Conservation (phyloP, 2,797 vertebrate genomes). For the Bradypodion ventrale region DNA sequence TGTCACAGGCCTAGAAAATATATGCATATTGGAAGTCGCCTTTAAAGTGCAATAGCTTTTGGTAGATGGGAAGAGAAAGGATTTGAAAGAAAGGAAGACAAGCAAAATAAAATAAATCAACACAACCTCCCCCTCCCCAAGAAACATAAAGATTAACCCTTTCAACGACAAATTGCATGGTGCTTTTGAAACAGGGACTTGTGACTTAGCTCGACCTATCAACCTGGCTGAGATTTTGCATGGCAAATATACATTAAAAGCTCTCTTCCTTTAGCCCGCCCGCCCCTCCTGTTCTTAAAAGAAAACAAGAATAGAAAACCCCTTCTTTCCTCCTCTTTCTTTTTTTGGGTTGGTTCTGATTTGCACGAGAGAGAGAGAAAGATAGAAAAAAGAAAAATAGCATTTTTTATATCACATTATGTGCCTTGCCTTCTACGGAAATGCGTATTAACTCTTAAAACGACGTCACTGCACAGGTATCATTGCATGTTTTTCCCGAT, state of each 20-base stretch:
- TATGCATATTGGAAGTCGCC: too few species aligned
- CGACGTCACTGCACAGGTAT: conserved; percentile 78
- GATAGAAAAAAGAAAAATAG: background rate
- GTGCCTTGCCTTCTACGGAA: conserved; percentile 95
- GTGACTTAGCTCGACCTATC: conserved; percentile 76
- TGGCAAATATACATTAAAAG: conserved; percentile 73
- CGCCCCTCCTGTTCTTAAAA: conserved; percentile 20
- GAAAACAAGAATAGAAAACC: conserved; percentile 61
- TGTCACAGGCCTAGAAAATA: too few species aligned
- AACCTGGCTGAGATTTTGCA: conserved; percentile 80
- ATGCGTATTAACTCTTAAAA: conserved; percentile 82
- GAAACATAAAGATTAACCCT: conserved; percentile 52
- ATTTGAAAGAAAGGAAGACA: conserved; percentile 17
- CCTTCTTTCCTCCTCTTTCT: conserved; percentile 65
- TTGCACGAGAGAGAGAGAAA: conserved; percentile 84
- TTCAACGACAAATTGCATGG: conserved; percentile 80
- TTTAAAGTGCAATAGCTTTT: too few species aligned
- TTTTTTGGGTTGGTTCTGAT: conserved; percentile 72
- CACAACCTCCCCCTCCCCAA: conserved; percentile 1
- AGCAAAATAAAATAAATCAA: background rate
- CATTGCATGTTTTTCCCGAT: conserved; percentile 84
- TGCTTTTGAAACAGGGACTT: conserved; percentile 78
- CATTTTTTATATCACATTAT: conserved; percentile 89
- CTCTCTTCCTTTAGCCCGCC: background rate
- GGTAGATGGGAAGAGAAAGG: conserved; percentile 37